These are phyloP conservation scores for Microdon myrmicae DNA, from an alignment of 2,888 invertebrate genomes.

Conservation along the genomic window DNA sequence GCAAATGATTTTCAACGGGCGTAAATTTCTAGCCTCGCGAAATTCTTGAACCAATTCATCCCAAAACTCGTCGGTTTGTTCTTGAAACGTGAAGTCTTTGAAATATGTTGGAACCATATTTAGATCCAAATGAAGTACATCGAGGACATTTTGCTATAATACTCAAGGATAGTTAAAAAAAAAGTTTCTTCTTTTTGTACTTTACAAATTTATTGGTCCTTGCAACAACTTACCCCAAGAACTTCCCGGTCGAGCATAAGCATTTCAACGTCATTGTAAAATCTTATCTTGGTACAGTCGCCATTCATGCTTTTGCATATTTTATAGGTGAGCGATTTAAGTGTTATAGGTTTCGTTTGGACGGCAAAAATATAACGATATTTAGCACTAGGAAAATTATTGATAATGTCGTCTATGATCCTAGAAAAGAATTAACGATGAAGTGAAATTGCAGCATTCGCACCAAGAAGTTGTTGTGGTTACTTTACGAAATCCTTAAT, in stretches of 20 bases:
- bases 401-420: constrained; percentile 68
- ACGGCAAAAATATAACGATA: constrained; percentile 74
- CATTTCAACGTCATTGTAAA: constrained; percentile 71
- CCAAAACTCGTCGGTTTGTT: constrained; percentile 56
- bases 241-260: constrained; percentile 69
- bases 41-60: constrained; percentile 68
- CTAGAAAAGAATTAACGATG: constrained; percentile 59
- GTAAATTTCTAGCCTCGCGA: constrained; percentile 69
- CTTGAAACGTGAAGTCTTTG: constrained; percentile 68
- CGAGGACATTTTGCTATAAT: constrained; percentile 72
- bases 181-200: neutral
- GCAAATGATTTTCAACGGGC: constrained; percentile 71
- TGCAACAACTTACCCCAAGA: constrained; percentile 65
- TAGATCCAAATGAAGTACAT: constrained; percentile 71
- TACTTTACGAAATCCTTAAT: constrained; percentile 72
- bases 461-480: constrained; percentile 30
- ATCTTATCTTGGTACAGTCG: constrained; percentile 64
- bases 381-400: constrained; percentile 68
- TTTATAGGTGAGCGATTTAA: constrained; percentile 70
- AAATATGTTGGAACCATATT: constrained; percentile 72
- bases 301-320: constrained; percentile 58
- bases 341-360: constrained; percentile 71
- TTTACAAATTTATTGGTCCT: neutral
- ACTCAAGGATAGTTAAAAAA: no score
- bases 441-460: no score